Conservation (phyloP, 1,140 invertebrate species). For the Thaumatotibia leucotreta region DNA sequence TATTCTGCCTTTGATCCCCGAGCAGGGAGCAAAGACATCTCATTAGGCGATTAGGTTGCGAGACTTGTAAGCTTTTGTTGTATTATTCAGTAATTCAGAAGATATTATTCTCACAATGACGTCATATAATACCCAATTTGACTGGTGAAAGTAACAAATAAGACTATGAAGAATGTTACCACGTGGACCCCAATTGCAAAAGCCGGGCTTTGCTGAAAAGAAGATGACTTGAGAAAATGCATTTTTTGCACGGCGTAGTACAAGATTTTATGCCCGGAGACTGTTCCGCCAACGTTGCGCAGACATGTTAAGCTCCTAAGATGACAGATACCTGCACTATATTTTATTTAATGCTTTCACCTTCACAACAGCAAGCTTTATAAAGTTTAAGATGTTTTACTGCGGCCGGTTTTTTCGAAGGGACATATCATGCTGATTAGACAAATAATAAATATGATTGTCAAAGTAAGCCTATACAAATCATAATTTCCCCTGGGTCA, state of each 20-base stretch:
- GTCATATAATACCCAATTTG: no score
- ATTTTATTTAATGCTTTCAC: background rate
- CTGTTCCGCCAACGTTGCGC: background rate
- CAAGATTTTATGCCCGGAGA: background rate
- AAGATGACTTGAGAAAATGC: no score
- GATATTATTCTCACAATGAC: background rate
- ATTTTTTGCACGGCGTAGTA: no score
- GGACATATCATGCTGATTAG: no score
- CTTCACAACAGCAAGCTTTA: no score
- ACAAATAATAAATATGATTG: no score
- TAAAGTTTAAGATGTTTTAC: no score
- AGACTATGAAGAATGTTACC: background rate
- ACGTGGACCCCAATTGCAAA: no score
- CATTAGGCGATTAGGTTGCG: background rate
- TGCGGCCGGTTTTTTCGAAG: no score
- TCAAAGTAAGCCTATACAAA: no score
- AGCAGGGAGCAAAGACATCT: background rate
- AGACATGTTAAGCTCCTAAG: background rate
- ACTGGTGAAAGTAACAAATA: background rate
- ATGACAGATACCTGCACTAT: background rate
- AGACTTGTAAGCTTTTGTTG: background rate
- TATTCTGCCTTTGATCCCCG: background rate
- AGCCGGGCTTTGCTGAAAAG: no score
- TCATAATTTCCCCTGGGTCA: no score
- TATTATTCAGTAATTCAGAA: background rate